Evolutionary conservation across 1,140 invertebrate genomes (phyloP).

Genomic region (Pseudomyrmex sp.): DNA sequence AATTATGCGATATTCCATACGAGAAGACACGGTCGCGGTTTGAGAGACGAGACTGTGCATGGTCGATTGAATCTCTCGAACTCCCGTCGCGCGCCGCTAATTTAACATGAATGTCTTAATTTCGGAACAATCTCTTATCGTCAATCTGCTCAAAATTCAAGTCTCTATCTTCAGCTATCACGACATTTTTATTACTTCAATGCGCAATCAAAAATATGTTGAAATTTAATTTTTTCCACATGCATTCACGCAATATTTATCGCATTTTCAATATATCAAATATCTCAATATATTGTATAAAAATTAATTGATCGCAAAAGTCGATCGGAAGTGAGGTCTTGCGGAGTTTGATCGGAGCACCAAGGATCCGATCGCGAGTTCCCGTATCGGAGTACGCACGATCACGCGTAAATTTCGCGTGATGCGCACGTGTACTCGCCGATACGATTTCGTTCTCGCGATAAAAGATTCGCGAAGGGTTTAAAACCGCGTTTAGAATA

Average conservation of each 20-base stretch:
- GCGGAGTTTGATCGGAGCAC: neutral
- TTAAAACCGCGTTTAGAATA: conserved; percentile 19
- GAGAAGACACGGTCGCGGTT: conserved; percentile 7
- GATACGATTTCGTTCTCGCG: neutral
- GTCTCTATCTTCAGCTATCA: neutral
- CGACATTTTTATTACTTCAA: neutral
- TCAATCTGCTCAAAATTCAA: neutral
- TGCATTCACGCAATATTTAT: no score
- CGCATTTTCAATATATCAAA: no score
- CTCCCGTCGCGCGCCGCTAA: neutral
- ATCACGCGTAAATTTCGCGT: neutral
- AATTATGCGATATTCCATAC: conserved; percentile 30
- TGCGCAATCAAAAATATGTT: no score
- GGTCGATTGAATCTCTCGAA: conserved; percentile 34
- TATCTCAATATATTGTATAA: no score
- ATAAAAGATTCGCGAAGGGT: conserved; percentile 11
- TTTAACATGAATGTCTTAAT: conserved; percentile 15
- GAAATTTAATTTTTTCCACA: no score
- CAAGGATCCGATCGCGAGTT: neutral
- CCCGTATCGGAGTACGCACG: neutral
- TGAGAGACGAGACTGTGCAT: conserved; percentile 11
- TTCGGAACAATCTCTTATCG: neutral
- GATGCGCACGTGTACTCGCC: neutral
- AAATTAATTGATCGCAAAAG: no score
- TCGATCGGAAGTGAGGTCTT: no score